These are phyloP conservation scores for Orycteropus afer DNA, from an alignment of 2,113 vertebrate species.

Conservation along the genomic window DNA sequence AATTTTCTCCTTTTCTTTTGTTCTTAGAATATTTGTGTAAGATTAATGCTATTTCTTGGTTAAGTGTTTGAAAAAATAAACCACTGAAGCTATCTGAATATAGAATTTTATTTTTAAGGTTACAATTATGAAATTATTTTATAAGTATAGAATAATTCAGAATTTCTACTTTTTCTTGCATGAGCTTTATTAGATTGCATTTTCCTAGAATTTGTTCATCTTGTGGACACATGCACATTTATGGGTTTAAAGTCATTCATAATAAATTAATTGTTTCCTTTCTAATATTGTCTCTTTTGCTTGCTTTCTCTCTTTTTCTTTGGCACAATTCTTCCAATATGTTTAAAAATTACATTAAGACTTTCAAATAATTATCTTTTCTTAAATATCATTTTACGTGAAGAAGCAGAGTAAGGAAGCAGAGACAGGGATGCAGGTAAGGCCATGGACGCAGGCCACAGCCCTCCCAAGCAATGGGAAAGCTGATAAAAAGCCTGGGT, in stretches of 20 bases:
- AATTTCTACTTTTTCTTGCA: neutral
- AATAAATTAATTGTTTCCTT: neutral
- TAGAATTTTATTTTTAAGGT: neutral
- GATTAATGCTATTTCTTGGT: neutral
- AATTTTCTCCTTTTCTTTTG: neutral
- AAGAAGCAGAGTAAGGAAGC: no score
- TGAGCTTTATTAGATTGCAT: neutral
- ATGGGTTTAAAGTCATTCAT: neutral
- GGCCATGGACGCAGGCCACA: no score
- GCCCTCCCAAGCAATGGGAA: no score
- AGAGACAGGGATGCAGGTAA: no score
- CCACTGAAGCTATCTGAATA: neutral
- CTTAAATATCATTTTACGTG: neutral
- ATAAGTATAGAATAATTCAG: neutral
- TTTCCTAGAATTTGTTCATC: neutral
- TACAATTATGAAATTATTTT: neutral
- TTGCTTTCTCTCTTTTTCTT: neutral
- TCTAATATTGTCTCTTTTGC: neutral
- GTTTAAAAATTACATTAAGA: no score
- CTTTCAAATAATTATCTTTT: neutral
- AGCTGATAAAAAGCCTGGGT: no score
- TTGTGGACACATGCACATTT: neutral
- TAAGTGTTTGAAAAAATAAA: neutral
- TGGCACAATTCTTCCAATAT: neutral
- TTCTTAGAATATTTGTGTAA: neutral